phyloP scores from a whole-genome alignment of 2,113 vertebrate species.

The Scartelaos histophorus region DNA sequence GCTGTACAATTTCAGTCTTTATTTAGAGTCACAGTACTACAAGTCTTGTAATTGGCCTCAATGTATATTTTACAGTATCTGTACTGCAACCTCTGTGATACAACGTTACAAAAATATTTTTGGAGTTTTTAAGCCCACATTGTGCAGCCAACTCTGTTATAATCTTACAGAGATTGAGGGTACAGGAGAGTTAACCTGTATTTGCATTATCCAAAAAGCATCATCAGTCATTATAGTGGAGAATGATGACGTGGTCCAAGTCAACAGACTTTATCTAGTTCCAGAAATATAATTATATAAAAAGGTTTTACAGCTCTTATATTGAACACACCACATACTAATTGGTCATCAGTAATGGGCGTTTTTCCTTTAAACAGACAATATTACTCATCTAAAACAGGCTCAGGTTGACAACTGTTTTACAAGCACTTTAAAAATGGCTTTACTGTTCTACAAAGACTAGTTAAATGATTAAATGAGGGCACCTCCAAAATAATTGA shows the following conservation, averaged over 20 bases:
- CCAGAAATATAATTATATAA: slow-evolving; percentile 8
- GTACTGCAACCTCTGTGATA: background rate
- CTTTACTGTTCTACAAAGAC: too few species aligned
- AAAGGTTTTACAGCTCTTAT: background rate
- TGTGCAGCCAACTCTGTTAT: background rate
- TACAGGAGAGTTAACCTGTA: slow-evolving; percentile 31
- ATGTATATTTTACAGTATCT: too few species aligned
- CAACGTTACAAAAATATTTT: background rate
- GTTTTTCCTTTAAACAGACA: background rate
- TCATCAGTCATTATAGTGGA: slow-evolving; percentile 38
- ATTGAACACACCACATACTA: background rate
- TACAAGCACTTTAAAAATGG: too few species aligned
- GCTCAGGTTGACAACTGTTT: too few species aligned
- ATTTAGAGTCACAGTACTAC: background rate
- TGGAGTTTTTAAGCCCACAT: background rate
- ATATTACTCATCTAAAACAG: background rate
- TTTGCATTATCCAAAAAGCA: slow-evolving; percentile 65
- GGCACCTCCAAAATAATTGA: too few species aligned
- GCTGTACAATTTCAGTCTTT: background rate
- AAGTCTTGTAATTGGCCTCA: too few species aligned
- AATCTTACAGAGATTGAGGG: slow-evolving; percentile 38
- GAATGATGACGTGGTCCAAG: slow-evolving; percentile 37
- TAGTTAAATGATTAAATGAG: too few species aligned
- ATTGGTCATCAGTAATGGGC: background rate
- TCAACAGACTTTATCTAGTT: slow-evolving; percentile 27